Conservation (phyloP, 2,888 invertebrate genomes). For the Bugula neritina region DNA sequence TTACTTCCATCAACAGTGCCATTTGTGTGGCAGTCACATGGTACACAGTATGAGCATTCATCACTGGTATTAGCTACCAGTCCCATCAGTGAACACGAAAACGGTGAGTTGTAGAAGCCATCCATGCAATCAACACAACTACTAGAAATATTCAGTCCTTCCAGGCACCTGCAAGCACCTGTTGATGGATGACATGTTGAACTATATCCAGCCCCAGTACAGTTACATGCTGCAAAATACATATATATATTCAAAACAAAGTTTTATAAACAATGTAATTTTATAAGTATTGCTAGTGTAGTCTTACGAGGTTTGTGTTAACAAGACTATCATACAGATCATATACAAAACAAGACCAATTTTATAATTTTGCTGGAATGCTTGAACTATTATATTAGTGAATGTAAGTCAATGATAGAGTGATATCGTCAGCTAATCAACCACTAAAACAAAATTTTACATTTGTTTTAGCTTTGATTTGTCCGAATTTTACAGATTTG, state of each 20-base stretch:
- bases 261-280: neutral
- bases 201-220: neutral
- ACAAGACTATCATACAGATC: too few relatives aligned
- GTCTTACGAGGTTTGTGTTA: too few relatives aligned
- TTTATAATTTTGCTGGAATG: too few relatives aligned
- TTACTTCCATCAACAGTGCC: constrained; percentile 56
- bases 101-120: neutral
- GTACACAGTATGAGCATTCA: constrained; percentile 60
- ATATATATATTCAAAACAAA: neutral
- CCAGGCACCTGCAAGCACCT: constrained; percentile 17
- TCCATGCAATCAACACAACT: neutral
- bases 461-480: too few relatives aligned
- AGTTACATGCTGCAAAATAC: neutral
- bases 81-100: neutral
- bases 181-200: neutral
- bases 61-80: neutral
- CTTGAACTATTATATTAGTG: too few relatives aligned
- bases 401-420: too few relatives aligned
- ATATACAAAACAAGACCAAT: too few relatives aligned
- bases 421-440: too few relatives aligned
- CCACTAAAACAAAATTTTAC: too few relatives aligned
- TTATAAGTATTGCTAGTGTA: too few relatives aligned
- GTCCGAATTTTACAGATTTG: too few relatives aligned
- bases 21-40: constrained; percentile 70
- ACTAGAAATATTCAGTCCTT: neutral